Evolutionary conservation across 2,888 invertebrate genomes (phyloP).

Genomic region (Kuschelorhynchus macadamiae): DNA sequence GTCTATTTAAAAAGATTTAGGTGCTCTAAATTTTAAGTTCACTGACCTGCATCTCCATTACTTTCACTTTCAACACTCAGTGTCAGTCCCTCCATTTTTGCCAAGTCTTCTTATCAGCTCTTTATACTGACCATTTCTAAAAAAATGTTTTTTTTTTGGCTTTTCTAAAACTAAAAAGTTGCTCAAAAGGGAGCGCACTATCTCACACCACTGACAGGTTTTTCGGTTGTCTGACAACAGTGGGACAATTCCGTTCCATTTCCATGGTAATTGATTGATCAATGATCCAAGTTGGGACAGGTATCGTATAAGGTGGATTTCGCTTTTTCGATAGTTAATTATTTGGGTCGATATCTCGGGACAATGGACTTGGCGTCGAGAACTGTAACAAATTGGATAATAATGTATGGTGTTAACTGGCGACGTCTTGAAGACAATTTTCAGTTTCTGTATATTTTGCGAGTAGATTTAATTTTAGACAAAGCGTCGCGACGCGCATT

Average conservation of each 20-base stretch:
- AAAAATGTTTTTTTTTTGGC: constrained; percentile 12
- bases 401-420: constrained; percentile 19
- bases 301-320: constrained; percentile 9
- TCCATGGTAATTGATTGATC: constrained; percentile 50
- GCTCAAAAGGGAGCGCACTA: constrained; percentile 26
- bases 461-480: no score
- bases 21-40: no score
- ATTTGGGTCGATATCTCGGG: no score
- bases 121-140: constrained; percentile 18
- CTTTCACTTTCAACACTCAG: constrained; percentile 34
- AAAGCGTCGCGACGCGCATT: no score
- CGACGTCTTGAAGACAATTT: no score
- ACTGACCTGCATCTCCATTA: constrained; percentile 41
- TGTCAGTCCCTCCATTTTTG: constrained; percentile 32
- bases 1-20: no score
- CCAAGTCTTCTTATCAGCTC: constrained; percentile 27
- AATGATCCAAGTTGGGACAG: constrained; percentile 20
- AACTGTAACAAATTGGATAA: no score
- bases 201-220: constrained; percentile 40
- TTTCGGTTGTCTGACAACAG: constrained; percentile 34
- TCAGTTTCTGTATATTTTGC: no score
- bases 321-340: no score
- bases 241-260: constrained; percentile 38
- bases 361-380: no score
- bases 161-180: constrained; percentile 11